Conservation (phyloP, 1,140 invertebrate genomes). For the Solenopsis fugax region DNA sequence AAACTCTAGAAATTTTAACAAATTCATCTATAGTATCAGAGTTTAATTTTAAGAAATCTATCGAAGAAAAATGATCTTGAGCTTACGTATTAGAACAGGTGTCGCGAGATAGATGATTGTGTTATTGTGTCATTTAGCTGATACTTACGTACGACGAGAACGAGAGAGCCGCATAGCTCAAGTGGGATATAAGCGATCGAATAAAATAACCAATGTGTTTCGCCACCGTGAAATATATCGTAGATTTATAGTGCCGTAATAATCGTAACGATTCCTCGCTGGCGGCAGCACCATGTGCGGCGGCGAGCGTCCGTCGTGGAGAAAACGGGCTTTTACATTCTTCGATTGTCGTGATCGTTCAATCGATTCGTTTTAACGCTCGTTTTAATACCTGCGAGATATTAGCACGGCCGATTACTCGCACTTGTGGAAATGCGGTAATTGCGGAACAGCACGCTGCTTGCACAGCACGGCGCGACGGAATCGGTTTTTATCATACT, state of each 20-base stretch:
- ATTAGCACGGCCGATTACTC: conserved; percentile 52
- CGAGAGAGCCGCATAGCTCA: conserved; percentile 14
- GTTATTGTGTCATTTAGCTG: conserved; percentile 20
- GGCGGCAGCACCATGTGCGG: conserved; percentile 28
- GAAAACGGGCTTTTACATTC: conserved; percentile 49
- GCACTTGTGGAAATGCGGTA: conserved; percentile 42
- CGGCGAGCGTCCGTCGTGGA: neutral
- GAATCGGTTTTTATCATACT: conserved; percentile 22
- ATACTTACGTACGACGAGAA: conserved; percentile 14
- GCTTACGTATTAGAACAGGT: neutral
- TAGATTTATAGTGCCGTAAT: conserved; percentile 51
- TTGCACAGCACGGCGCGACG: conserved; percentile 13
- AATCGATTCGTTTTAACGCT: conserved; percentile 61
- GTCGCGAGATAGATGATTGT: neutral
- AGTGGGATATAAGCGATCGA: conserved; percentile 50
- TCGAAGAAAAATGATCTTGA: neutral
- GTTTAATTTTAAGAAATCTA: neutral
- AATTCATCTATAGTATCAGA: neutral
- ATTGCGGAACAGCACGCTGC: conserved; percentile 2
- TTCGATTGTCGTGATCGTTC: conserved; percentile 55
- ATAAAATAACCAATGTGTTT: conserved; percentile 52
- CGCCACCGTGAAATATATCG: conserved; percentile 48
- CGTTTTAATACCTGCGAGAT: conserved; percentile 42
- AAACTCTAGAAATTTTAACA: too few relatives aligned
- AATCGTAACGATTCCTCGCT: conserved; percentile 60